Percentiles rank a stretch among this genome's conserved stretches.
Conservation (phyloP, 2,113 vertebrate genomes). For the Taurulus bubalis region DNA sequence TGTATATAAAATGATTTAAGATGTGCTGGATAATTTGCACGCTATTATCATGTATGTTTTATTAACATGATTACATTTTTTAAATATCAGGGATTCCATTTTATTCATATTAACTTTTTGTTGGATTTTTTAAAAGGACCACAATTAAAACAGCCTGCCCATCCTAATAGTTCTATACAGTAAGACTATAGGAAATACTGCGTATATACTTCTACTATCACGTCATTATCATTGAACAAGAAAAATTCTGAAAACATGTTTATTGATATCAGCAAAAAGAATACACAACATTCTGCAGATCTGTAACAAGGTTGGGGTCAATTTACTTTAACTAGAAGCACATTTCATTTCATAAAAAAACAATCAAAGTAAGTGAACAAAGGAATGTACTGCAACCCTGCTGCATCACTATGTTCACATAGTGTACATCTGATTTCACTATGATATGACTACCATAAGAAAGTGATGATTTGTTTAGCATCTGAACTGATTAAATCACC, state of each 20-base stretch:
- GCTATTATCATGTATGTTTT: neutral
- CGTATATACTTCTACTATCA: neutral
- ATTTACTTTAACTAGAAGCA: neutral
- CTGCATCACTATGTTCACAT: neutral
- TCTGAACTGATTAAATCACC: slow-evolving; percentile 1
- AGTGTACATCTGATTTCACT: neutral
- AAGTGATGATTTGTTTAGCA: neutral
- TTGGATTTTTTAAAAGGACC: too few relatives aligned
- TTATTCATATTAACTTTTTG: too few relatives aligned
- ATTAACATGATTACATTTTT: too few relatives aligned
- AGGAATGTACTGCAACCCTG: slow-evolving; percentile 5
- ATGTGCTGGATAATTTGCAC: neutral
- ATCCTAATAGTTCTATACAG: neutral
- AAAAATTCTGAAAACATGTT: slow-evolving; percentile 53
- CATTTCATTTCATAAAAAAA: neutral
- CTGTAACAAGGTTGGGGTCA: neutral
- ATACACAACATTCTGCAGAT: slow-evolving; percentile 16
- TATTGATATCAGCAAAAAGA: slow-evolving; percentile 61
- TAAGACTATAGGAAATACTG: neutral
- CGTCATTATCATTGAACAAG: neutral
- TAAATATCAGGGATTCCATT: too few relatives aligned
- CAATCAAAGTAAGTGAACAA: slow-evolving; percentile 14
- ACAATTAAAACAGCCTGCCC: neutral
- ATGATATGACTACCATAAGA: neutral
- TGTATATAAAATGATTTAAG: neutral